Base-by-base conservation (phyloP, 2,888 invertebrate species). In the Heliconius hortense region DNA sequence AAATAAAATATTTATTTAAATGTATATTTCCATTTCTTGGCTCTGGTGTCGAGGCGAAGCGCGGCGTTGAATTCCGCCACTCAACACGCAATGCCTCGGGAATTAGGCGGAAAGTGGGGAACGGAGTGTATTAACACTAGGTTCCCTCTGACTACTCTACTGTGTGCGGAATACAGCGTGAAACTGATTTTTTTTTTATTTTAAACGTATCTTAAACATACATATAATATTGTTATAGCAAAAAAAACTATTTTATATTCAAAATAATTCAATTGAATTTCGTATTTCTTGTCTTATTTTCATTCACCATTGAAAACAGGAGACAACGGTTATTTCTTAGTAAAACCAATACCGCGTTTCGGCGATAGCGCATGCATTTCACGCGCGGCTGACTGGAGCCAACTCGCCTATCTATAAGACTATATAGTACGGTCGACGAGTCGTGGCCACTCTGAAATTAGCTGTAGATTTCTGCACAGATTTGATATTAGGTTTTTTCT, bases 371-470 rank as follows among this genome's bases (percentile, higher is more conserved):
- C 79, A 75, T 80, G 82, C 80, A 80, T 79, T 82, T 81, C 78
- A 79, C 81, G 80, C 80, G 81, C 81, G 81, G 81, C 78, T 78
- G 78, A 73, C 75, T 72, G 80, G 79, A 78, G 78, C 81, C 79
- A 73, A 75, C 72, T 74, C 76, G 74, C 72, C 70, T 78, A 80
- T 87, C 87, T 89, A 60, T 28, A 26, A 60, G 60, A 60, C 60
- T n/a, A 5, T 48, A 56, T 3, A 56, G 56, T 56, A 8, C n/a
- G 10, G n/a, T 10, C n/a, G n/a, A 56, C 3, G n/a, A 10, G 56
- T 56, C 1, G n/a, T 56, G 56, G n/a, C 4, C 56, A 56, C n/a
- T 4, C 56, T 56, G 3, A n/a, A 56, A n/a, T 3, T 8, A n/a
- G 11, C 56, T 56, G 11, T 56, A 56, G n/a, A n/a, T 56, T n/a